Evolutionary conservation across 1,140 invertebrate species (phyloP).

Genomic region (Polypedilum pembai): DNA sequence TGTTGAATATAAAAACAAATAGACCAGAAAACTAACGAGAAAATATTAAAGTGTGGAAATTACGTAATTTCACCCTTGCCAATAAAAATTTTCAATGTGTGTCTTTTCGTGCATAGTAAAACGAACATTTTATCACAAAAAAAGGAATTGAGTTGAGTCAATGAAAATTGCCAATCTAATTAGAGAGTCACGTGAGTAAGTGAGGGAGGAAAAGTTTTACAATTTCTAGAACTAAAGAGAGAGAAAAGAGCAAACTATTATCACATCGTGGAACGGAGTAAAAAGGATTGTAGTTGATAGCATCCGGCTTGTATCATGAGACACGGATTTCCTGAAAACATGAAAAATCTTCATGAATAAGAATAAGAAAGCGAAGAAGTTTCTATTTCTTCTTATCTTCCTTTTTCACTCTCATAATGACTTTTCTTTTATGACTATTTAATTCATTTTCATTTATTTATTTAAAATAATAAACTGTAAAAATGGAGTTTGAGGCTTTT

Average conservation of each 20-base stretch:
- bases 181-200: constrained; percentile 3
- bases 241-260: no score
- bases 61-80: not conserved
- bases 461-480: no score
- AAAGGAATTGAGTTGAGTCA: not conserved
- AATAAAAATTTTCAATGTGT: not conserved
- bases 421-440: no score
- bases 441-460: no score
- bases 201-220: not conserved
- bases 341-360: constrained; percentile 4
- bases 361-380: not conserved
- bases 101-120: constrained; percentile 3
- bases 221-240: not conserved
- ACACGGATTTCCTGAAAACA: constrained; percentile 9
- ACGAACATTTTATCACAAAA: not conserved
- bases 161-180: constrained; percentile 25
- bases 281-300: constrained; percentile 22
- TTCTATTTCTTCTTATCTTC: no score
- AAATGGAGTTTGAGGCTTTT: no score
- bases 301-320: constrained; percentile 1
- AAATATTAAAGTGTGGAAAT: not conserved
- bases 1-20: constrained; percentile 27
- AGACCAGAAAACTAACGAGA: not conserved
- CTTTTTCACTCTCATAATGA: no score
- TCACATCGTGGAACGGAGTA: not conserved